A percentile compares a stretch with the other conserved stretches of the same genome.
Evolutionary conservation across 2,113 vertebrate species (phyloP).

Genomic region (Tragelaphus imberbis): DNA sequence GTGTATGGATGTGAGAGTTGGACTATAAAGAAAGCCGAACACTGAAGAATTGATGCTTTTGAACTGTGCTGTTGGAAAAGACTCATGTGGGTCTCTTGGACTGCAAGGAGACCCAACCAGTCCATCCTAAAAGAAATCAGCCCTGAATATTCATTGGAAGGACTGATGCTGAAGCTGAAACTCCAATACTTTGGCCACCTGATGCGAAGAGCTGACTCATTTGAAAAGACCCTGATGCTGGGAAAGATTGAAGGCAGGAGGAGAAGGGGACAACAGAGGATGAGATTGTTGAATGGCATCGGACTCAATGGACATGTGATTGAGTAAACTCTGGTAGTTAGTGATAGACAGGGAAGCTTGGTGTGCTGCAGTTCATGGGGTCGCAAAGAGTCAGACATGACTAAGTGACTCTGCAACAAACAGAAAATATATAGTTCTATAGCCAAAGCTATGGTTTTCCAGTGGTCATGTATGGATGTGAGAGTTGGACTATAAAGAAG

Average conservation of each 20-base stretch:
- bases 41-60: not conserved
- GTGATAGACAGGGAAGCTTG: not conserved
- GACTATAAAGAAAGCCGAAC: not conserved
- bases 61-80: not conserved
- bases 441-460: not conserved
- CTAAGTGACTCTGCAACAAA: not conserved
- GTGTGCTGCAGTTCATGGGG: not conserved
- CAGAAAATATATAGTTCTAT: not conserved
- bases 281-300: not conserved
- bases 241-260: not conserved
- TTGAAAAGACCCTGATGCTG: not conserved
- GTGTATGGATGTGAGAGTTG: not conserved
- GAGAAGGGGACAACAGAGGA: not conserved
- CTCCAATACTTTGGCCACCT: not conserved
- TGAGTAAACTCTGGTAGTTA: accelerated
- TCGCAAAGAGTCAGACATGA: not conserved
- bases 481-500: not conserved
- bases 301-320: not conserved
- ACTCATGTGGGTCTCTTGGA: not conserved
- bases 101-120: not conserved
- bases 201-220: not conserved
- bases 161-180: not conserved
- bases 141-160: not conserved
- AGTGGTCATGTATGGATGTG: not conserved
- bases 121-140: not conserved